Evolutionary conservation across 2,888 invertebrate species (phyloP).

Genomic region (Cynaeus angustus): DNA sequence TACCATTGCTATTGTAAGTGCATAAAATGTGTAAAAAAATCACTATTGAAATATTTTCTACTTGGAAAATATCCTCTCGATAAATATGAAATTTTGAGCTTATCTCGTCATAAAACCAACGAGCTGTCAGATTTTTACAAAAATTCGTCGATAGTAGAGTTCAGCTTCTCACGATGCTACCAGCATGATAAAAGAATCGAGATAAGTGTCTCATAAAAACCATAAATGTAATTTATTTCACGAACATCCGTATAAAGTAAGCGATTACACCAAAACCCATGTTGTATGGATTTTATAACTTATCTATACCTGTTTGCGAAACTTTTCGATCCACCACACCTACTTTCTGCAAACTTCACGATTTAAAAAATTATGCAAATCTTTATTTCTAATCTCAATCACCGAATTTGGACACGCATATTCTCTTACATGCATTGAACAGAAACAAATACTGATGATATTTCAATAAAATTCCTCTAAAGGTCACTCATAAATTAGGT

Average conservation of each 20-base stretch:
- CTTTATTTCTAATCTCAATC: neutral
- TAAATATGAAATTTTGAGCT: too few relatives aligned
- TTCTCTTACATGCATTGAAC: neutral
- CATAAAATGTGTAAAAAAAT: too few relatives aligned
- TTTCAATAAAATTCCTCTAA: constrained; percentile 44
- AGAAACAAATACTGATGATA: constrained; percentile 37
- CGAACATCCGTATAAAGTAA: neutral
- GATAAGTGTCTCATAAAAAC: constrained; percentile 9
- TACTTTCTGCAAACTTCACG: neutral
- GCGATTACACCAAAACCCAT: constrained; percentile 3
- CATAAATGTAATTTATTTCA: neutral
- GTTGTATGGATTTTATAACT: constrained; percentile 1
- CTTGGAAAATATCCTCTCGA: too few relatives aligned
- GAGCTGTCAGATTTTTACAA: constrained; percentile 3
- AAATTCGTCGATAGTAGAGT: constrained; percentile 12
- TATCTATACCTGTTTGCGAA: neutral
- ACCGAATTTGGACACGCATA: neutral
- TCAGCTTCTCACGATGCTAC: constrained; percentile 29
- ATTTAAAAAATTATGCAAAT: neutral
- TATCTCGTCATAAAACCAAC: too few relatives aligned
- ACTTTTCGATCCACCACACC: neutral
- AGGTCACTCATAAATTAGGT: constrained; percentile 47
- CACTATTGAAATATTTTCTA: too few relatives aligned
- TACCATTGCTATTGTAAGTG: too few relatives aligned
- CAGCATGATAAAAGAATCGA: constrained; percentile 16